Conservation (phyloP, 2,888 invertebrate species). For the Platyscelio sp. region DNA sequence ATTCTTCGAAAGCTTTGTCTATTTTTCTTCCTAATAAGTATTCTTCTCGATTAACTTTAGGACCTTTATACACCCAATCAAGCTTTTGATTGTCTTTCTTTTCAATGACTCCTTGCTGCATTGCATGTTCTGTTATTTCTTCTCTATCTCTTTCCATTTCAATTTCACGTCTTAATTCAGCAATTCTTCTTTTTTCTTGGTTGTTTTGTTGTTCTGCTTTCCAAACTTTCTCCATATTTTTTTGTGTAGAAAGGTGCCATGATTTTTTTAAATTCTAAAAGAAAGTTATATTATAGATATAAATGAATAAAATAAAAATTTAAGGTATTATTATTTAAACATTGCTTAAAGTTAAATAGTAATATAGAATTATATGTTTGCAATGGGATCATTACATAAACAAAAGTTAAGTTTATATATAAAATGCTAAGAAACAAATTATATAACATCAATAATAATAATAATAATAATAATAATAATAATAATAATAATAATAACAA, state of each 20-base stretch:
- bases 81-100: constrained; percentile 88
- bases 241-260: constrained; percentile 93
- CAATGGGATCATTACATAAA: too few species aligned
- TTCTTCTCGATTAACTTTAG: constrained; percentile 92
- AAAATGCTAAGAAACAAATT: too few species aligned
- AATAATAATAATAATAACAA: too few species aligned
- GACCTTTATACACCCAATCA: constrained; percentile 95
- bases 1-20: constrained; percentile 92
- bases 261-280: constrained; percentile 92
- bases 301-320: too few species aligned
- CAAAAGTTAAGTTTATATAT: too few species aligned
- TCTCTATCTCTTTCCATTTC: constrained; percentile 89
- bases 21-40: constrained; percentile 94
- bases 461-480: too few species aligned
- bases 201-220: constrained; percentile 91
- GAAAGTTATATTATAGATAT: too few species aligned
- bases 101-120: constrained; percentile 86
- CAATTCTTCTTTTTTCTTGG: constrained; percentile 89
- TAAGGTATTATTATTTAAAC: too few species aligned
- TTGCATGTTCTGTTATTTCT: constrained; percentile 88
- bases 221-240: constrained; percentile 92
- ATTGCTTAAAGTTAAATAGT: too few species aligned
- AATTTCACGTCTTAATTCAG: constrained; percentile 90
- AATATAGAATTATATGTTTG: too few species aligned
- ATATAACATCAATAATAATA: too few species aligned